Evolutionary conservation across 2,113 vertebrate species (phyloP).

Genomic region (Columba livia): DNA sequence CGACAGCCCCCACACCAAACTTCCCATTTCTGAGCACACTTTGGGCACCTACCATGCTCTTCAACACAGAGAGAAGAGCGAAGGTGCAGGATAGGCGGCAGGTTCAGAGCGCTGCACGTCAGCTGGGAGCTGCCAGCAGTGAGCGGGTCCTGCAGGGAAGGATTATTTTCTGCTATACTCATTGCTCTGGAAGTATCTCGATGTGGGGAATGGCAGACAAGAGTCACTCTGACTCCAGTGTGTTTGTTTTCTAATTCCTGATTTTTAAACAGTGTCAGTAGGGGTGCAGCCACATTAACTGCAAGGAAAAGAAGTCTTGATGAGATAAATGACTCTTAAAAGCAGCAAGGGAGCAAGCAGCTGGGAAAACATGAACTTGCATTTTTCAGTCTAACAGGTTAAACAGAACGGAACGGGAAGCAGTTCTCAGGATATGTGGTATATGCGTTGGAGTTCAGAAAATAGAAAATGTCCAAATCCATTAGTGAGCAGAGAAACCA

Average conservation of each 20-base stretch:
- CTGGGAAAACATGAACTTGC: neutral
- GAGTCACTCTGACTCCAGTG: neutral
- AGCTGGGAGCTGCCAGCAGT: neutral
- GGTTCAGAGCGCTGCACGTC: neutral
- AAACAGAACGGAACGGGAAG: neutral
- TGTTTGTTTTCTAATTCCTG: neutral
- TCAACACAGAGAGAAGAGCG: neutral
- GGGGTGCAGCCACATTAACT: neutral
- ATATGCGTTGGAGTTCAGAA: neutral
- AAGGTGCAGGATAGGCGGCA: neutral
- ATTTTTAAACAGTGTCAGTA: neutral
- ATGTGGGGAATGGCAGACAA: neutral
- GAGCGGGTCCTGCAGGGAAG: neutral
- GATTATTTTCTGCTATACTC: neutral
- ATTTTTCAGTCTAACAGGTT: neutral
- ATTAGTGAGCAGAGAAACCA: neutral
- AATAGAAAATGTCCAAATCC: neutral
- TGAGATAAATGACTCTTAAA: neutral
- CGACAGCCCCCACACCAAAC: neutral
- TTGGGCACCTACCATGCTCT: neutral
- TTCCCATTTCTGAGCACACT: rapidly evolving
- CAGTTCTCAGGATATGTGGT: neutral
- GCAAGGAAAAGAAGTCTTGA: neutral
- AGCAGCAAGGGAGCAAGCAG: neutral
- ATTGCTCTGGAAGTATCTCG: neutral